These are phyloP conservation scores for Allacma fusca DNA, from an alignment of 2,888 invertebrate genomes.

Conservation along the genomic window DNA sequence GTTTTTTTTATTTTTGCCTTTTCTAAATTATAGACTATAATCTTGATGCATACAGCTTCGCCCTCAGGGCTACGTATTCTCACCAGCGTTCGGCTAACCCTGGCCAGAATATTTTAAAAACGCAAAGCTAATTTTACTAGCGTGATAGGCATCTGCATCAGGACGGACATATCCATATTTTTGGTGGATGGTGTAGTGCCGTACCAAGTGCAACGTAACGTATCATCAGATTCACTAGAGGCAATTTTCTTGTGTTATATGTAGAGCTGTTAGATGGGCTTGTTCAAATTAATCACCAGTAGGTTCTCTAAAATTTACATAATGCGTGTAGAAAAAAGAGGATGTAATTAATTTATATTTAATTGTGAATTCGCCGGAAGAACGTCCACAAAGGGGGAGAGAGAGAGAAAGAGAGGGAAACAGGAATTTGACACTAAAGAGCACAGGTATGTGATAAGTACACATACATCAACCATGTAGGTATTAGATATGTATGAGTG, in stretches of 20 bases:
- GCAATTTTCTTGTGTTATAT: too few species aligned
- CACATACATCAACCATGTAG: too few species aligned
- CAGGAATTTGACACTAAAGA: too few species aligned
- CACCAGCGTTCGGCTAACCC: constrained; percentile 5
- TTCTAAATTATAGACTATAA: not conserved
- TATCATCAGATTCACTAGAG: too few species aligned
- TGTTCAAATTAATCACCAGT: not conserved
- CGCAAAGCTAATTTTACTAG: constrained; percentile 7
- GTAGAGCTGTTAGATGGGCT: too few species aligned
- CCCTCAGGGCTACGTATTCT: not conserved
- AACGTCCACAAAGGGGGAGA: not conserved
- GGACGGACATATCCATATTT: too few species aligned
- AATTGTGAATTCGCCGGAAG: constrained; percentile 10
- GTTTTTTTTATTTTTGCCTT: constrained; percentile 1
- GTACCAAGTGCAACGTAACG: too few species aligned
- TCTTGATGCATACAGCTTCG: not conserved
- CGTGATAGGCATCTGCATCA: not conserved
- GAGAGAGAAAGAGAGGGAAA: too few species aligned
- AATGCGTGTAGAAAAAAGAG: not conserved
- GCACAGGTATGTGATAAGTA: too few species aligned
- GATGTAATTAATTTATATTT: constrained; percentile 20
- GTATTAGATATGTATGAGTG: too few species aligned
- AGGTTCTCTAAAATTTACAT: not conserved
- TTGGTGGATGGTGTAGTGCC: too few species aligned
- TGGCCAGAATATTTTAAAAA: not conserved